These are phyloP conservation scores for Drosophila maculinotata DNA, from an alignment of 2,888 invertebrate species.

Conservation along the genomic window DNA sequence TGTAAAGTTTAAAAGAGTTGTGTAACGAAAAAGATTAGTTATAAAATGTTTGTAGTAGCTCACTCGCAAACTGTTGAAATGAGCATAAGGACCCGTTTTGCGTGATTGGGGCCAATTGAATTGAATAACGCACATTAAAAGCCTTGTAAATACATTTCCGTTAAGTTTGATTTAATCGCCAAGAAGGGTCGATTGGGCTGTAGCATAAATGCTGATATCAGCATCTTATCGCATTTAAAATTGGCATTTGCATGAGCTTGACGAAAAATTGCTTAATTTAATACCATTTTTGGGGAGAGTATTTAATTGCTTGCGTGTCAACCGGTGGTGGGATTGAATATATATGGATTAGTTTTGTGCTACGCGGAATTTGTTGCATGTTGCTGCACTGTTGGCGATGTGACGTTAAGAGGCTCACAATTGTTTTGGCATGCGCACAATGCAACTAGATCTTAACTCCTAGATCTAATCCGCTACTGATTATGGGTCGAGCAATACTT, in stretches of 20 bases:
- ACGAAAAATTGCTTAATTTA: constrained; percentile 39
- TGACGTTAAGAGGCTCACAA: constrained; percentile 23
- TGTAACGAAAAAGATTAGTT: too few species aligned
- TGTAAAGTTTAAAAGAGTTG: too few species aligned
- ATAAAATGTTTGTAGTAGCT: too few species aligned
- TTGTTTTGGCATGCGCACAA: constrained; percentile 67
- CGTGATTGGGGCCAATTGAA: constrained; percentile 39
- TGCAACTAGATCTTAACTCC: constrained; percentile 64
- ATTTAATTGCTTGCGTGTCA: constrained; percentile 20
- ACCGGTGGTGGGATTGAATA: constrained; percentile 13
- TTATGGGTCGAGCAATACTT: constrained; percentile 5
- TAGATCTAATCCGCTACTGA: constrained; percentile 54
- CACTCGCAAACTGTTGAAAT: too few species aligned
- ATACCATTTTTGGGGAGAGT: not conserved
- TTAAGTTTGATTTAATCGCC: constrained; percentile 42
- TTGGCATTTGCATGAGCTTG: constrained; percentile 32
- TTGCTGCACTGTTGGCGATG: constrained; percentile 27
- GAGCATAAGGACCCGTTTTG: constrained; percentile 6
- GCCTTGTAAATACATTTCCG: constrained; percentile 66
- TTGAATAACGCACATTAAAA: constrained; percentile 43
- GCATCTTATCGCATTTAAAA: constrained; percentile 34
- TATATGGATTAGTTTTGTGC: constrained; percentile 36
- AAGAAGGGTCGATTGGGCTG: constrained; percentile 13
- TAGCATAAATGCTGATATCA: constrained; percentile 13
- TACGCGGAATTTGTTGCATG: constrained; percentile 53